Evolutionary conservation across 2,113 vertebrate genomes (phyloP), one percentile per base, ranked within the genome.

Genomic region (Engystomops pustulosus): DNA sequence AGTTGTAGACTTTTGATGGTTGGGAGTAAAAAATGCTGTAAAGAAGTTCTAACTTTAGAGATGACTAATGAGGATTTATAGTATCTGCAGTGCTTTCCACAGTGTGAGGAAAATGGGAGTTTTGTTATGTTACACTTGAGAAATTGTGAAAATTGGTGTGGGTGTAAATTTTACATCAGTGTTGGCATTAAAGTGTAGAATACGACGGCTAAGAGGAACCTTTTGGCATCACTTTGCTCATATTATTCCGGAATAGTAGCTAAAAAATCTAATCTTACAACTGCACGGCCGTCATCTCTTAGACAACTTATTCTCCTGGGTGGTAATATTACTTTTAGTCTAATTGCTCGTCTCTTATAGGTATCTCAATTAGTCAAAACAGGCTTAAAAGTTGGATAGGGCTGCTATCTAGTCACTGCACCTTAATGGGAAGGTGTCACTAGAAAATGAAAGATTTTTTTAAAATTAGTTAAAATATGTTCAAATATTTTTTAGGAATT

Each of bases 81-180:
- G 58, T 65, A 47, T 62, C 58, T 62, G 55, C 77, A 65, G 55
- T 32, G 38, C 20, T 18, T 25, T 41, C 62, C 36, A 62, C 25
- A 62, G 7, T 45, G 53, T 62, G 23, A 79, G 38, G 36, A 17
- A 62, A 79, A 30, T 25, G 9, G 17, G 23, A 65, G 55, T 36
- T 12, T 20, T 36, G 27, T 38, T 70, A 70, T 49, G 47, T 71
- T 36, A 81, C 79, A 81, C 79, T 41, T 55, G 45, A 55, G 47
- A 41, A 70, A 70, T 81, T 81, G 79, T 81, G 65, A 81, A 81
- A 36, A 81, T 81, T 69, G 30, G 79, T 53, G 65, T 47, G 14
- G 44, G 79, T 81, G 79, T 51, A 34, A 55, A 36, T 70, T 27
- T 68, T 17, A 53, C 18, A 32, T 25, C 41, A 36, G 45, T 25